A percentile compares a stretch with the other conserved stretches of the same genome.
Evolutionary conservation across 2,113 vertebrate species (phyloP).

Genomic region (Hoplias malabaricus): DNA sequence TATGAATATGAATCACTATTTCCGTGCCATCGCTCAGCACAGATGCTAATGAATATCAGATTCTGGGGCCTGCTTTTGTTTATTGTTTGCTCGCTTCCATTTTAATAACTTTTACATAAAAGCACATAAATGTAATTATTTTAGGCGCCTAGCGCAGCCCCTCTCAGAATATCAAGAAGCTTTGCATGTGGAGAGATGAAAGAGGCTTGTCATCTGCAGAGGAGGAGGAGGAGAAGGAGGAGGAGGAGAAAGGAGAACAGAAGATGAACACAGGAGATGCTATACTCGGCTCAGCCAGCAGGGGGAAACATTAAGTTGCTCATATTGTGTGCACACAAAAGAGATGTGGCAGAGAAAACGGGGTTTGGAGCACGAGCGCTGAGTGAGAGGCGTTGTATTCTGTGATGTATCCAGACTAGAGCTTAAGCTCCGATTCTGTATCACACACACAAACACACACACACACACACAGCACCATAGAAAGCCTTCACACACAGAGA

Average conservation of each 20-base stretch:
- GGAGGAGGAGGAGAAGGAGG: background rate
- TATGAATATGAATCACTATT: slow-evolving; percentile 37
- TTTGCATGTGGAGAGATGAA: slow-evolving; percentile 36
- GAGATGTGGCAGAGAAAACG: background rate
- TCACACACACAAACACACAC: slow-evolving; percentile 1
- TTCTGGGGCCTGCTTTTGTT: slow-evolving; percentile 39
- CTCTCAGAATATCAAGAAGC: slow-evolving; percentile 37
- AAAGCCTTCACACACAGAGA: slow-evolving; percentile 36
- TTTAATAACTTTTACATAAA: slow-evolving; percentile 53
- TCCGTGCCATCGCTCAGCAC: background rate
- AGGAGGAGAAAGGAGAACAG: background rate
- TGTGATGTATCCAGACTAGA: slow-evolving; percentile 43
- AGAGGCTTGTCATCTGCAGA: slow-evolving; percentile 35
- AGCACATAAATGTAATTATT: slow-evolving; percentile 52
- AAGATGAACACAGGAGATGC: background rate
- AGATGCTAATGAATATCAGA: slow-evolving; percentile 50
- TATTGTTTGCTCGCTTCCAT: slow-evolving; percentile 45
- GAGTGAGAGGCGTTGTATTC: slow-evolving; percentile 30
- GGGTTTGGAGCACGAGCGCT: background rate
- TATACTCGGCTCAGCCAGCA: slow-evolving; percentile 20
- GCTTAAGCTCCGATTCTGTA: slow-evolving; percentile 42
- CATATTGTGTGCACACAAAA: background rate
- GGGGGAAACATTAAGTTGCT: slow-evolving; percentile 47
- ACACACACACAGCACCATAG: slow-evolving; percentile 18
- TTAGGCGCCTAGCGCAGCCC: slow-evolving; percentile 8